These are phyloP conservation scores for Diachasma alloeum DNA, from an alignment of 1,140 invertebrate genomes.

Conservation along the genomic window DNA sequence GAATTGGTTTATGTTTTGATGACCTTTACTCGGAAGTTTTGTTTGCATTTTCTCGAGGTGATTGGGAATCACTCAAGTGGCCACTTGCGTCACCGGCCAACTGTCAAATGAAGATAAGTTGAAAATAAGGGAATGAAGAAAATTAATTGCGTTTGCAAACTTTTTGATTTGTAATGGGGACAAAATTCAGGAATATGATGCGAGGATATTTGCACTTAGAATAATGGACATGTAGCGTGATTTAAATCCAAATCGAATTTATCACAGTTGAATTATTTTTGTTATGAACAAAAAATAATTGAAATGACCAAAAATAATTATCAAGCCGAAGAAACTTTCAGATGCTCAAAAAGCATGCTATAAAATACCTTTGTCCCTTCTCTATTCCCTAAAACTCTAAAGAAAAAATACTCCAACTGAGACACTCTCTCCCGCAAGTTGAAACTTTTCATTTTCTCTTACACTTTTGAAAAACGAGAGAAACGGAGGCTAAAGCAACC, in stretches of 20 bases:
- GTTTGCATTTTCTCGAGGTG: neutral
- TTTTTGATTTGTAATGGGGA: too few species aligned
- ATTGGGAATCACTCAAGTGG: neutral
- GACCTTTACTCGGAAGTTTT: neutral
- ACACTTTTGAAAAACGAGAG: slow-evolving; percentile 19
- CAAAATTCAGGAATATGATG: too few species aligned
- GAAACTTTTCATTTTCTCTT: slow-evolving; percentile 20
- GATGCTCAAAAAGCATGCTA: too few species aligned
- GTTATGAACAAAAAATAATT: too few species aligned
- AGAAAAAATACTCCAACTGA: neutral
- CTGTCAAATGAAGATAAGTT: neutral
- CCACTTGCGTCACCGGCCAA: neutral
- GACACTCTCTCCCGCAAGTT: neutral
- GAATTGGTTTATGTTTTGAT: neutral
- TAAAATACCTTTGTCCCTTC: neutral
- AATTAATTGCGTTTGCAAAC: too few species aligned
- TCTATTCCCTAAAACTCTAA: neutral
- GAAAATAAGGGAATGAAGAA: neutral
- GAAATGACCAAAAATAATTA: too few species aligned
- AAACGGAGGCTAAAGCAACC: neutral
- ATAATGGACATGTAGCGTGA: too few species aligned
- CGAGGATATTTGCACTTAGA: too few species aligned
- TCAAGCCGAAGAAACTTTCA: too few species aligned
- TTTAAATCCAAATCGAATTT: too few species aligned
- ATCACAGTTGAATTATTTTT: too few species aligned